These are phyloP conservation scores for Acleris holmiana DNA, from an alignment of 2,888 invertebrate genomes.

Conservation along the genomic window DNA sequence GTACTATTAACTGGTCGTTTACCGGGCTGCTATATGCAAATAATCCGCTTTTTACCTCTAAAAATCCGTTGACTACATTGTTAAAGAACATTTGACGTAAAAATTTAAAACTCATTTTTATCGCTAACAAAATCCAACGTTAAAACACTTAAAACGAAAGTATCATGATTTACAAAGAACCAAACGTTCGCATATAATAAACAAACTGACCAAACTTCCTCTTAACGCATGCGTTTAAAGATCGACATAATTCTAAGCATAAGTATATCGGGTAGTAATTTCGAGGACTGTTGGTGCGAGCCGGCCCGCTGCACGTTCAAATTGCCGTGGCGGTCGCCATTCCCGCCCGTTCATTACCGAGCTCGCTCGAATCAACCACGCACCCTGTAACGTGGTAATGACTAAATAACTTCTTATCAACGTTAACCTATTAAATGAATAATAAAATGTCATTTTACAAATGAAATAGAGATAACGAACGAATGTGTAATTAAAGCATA, in stretches of 20 bases:
- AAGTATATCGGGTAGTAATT: constrained; percentile 60
- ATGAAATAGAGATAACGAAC: constrained; percentile 5
- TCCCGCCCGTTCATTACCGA: constrained; percentile 66
- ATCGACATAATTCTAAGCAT: constrained; percentile 38
- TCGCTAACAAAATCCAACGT: too few species aligned
- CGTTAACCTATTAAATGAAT: constrained; percentile 1
- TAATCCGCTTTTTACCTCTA: constrained; percentile 11
- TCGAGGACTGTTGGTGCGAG: constrained; percentile 70
- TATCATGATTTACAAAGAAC: not conserved
- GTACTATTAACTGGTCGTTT: constrained; percentile 14
- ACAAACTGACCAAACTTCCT: constrained; percentile 8
- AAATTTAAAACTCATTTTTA: too few species aligned
- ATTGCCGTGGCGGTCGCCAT: constrained; percentile 71
- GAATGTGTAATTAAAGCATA: constrained; percentile 39
- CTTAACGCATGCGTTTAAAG: constrained; percentile 25
- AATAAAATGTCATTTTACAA: not conserved
- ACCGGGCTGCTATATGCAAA: constrained; percentile 17
- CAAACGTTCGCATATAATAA: not conserved
- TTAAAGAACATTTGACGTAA: not conserved
- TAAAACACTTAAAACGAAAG: too few species aligned
- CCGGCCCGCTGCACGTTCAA: constrained; percentile 76
- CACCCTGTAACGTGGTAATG: constrained; percentile 22
- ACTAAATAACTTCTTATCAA: constrained; percentile 30
- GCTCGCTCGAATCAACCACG: constrained; percentile 8
- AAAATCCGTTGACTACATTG: not conserved